Evolutionary conservation across 1,140 invertebrate species (phyloP), one percentile per base, ranked within the genome.

Genomic region (Drosophila lacertosa): DNA sequence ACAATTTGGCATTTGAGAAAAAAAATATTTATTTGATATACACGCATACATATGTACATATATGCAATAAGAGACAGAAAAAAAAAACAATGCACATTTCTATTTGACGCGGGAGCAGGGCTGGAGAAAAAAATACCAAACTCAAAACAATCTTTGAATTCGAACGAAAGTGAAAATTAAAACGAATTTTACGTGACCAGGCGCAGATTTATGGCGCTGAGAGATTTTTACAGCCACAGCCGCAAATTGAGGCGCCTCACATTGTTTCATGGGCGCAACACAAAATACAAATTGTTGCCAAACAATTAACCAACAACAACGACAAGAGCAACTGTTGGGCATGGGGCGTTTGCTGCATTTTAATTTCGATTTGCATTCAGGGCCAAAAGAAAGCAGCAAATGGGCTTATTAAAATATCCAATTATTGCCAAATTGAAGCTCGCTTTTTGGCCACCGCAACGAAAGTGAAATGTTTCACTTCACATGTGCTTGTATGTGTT

Each of bases 291-390:
- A 58, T 45, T 70, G 55, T 67, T 45, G 44, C 15, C 73, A 33
- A 57, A 51, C 74, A 77, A 71, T 77, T 67, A 77, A 69, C 54
- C 59, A 71, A 33, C 60, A 70, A 44, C 26, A 22, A 0, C 3
- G 45, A 24, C 48, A 26, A 42, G 15, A 35, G 53, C 18, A n/a
- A 37, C 6, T 11, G 55, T 33, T 29, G 59, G 40, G 39, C 35
- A 37, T 24, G 53, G 66, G 66, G 65, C 79, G 71, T 75, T 72
- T 40, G 80, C 72, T 83, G 79, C 79, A 83, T 83, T 83, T 84
- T 54, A 84, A 83, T 84, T 84, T 79, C 71, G 57, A 84, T 83
- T 83, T 83, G 79, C 80, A 79, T 79, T 83, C 80, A 81, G 78
- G 68, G 77, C 77, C 77, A 83, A 84, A 83, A 83, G 79, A 83